phyloP scores from a whole-genome alignment of 2,113 vertebrate genomes.

The Ageneiosus marmoratus region DNA sequence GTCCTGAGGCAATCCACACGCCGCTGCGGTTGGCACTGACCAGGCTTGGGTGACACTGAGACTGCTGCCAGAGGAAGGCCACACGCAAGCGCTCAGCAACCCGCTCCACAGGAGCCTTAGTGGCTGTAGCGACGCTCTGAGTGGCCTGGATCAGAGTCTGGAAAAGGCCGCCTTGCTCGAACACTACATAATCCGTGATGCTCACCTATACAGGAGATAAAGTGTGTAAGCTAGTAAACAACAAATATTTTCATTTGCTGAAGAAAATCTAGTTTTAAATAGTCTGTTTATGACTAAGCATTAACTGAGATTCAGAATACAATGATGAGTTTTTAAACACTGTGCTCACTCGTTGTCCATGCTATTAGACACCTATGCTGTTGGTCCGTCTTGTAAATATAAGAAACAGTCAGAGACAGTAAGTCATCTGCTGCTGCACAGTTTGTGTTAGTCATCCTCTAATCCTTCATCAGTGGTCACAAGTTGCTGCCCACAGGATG shows the following conservation, averaged over 20 bases:
- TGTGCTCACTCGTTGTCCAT: no score
- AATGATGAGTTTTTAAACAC: no score
- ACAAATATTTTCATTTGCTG: not conserved
- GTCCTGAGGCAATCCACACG: constrained; percentile 93
- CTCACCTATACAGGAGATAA: constrained; percentile 78
- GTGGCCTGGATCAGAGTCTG: constrained; percentile 93
- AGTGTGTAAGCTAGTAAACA: not conserved
- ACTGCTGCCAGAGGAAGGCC: constrained; percentile 92
- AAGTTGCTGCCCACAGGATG: no score
- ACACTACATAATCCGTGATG: constrained; percentile 96
- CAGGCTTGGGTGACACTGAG: constrained; percentile 89
- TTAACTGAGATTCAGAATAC: not conserved
- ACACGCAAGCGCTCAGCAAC: constrained; percentile 86
- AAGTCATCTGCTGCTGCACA: no score
- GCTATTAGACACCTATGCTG: no score
- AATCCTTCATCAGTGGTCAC: no score
- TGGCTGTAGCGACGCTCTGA: constrained; percentile 86
- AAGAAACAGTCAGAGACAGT: no score
- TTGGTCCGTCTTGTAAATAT: no score
- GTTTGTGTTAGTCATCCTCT: no score
- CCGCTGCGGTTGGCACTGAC: constrained; percentile 84
- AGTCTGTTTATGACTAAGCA: not conserved
- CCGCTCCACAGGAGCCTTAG: constrained; percentile 88
- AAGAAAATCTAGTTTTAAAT: not conserved
- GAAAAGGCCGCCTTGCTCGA: constrained; percentile 92